Evolutionary conservation across 2,113 vertebrate species (phyloP).

Genomic region (Atherinomorus stipes): DNA sequence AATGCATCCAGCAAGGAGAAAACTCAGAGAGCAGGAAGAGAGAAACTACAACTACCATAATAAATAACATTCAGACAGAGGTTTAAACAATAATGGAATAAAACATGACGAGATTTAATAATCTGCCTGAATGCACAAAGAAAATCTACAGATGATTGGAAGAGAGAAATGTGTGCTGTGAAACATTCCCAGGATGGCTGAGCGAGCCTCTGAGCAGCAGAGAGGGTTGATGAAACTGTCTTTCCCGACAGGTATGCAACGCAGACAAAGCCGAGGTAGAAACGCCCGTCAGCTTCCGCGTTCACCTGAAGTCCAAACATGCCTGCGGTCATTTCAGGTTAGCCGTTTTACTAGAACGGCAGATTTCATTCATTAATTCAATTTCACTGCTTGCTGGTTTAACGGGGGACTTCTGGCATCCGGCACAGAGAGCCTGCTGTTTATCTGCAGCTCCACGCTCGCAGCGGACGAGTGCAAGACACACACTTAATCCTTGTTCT

Average conservation of each 20-base stretch:
- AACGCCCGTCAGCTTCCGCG: background rate
- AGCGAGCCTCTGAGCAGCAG: background rate
- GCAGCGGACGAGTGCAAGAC: slow-evolving; percentile 21
- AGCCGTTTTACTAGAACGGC: background rate
- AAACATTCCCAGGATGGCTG: too few species aligned
- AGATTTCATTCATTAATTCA: slow-evolving; percentile 5
- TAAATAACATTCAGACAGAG: too few species aligned
- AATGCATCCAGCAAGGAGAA: background rate
- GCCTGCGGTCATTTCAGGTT: background rate
- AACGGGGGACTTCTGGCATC: background rate
- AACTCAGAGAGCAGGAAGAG: background rate
- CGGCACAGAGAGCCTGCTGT: slow-evolving; percentile 13
- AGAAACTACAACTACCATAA: too few species aligned
- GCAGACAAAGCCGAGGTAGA: slow-evolving; percentile 22
- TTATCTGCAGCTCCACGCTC: slow-evolving; percentile 9
- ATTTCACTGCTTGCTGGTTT: background rate
- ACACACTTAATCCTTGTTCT: slow-evolving; percentile 10
- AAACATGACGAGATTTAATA: too few species aligned
- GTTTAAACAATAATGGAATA: too few species aligned
- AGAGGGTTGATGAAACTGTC: slow-evolving; percentile 3
- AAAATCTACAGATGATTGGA: too few species aligned
- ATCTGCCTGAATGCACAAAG: too few species aligned
- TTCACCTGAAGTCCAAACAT: slow-evolving; percentile 11
- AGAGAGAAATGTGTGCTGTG: too few species aligned
- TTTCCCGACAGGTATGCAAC: slow-evolving; percentile 28